These are phyloP conservation scores for Heliopora coerulea DNA, from an alignment of 92 coral and sea anemone genomes.

Conservation along the genomic window DNA sequence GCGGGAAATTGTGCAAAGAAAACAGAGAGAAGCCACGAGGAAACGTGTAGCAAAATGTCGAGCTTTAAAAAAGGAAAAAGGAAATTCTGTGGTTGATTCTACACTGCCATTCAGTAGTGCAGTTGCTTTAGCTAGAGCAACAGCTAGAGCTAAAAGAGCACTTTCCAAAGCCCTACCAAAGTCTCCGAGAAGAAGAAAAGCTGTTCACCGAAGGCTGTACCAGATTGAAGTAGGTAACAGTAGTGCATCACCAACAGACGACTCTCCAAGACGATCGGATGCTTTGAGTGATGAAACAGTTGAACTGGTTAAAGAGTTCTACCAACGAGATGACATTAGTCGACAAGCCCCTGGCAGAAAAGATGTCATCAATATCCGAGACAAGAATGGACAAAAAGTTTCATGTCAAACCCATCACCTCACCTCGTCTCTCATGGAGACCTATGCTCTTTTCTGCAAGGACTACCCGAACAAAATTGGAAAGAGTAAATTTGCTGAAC, in stretches of 20 bases:
- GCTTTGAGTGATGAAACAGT: too few relatives aligned
- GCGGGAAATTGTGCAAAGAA: background rate
- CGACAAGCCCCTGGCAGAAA: too few relatives aligned
- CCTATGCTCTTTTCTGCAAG: constrained; percentile 6
- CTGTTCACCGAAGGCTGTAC: background rate
- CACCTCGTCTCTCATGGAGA: background rate
- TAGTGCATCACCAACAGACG: too few relatives aligned
- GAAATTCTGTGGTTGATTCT: background rate
- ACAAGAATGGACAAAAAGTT: too few relatives aligned
- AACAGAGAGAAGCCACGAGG: constrained; percentile 31
- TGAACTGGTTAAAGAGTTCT: too few relatives aligned
- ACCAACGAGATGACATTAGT: too few relatives aligned
- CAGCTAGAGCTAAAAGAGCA: constrained; percentile 34
- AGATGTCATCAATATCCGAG: too few relatives aligned
- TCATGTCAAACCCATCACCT: too few relatives aligned
- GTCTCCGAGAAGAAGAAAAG: background rate
- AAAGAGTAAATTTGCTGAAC: constrained; percentile 16
- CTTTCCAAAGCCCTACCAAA: background rate
- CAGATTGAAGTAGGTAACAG: background rate
- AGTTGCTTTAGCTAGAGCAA: constrained; percentile 23
- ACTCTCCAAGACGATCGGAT: too few relatives aligned
- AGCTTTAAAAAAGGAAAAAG: constrained; percentile 18
- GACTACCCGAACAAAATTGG: constrained; percentile 14
- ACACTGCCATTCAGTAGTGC: constrained; percentile 5
- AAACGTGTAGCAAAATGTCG: constrained; percentile 16